Percentiles rank a stretch among this genome's conserved stretches.
phyloP scores from a whole-genome alignment of 35 echinoderm and acorn worm species.

The Heliocidaris erythrogramma region DNA sequence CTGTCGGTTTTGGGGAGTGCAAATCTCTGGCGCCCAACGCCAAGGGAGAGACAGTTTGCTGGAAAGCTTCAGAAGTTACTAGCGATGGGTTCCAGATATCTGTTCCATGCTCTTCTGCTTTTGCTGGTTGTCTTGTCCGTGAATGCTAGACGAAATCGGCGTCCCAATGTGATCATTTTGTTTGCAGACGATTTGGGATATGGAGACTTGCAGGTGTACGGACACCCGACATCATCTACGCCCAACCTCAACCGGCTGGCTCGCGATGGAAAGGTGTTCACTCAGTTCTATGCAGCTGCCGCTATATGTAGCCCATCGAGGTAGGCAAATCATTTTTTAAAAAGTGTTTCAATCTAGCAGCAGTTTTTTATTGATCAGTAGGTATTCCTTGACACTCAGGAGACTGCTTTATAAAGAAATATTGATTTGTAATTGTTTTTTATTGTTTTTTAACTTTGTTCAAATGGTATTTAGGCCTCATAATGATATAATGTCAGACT shows the following conservation, averaged over 20 bases:
- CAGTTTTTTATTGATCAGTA: too few relatives aligned
- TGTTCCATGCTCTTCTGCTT: background rate
- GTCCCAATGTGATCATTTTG: constrained; percentile 84
- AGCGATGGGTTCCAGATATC: background rate
- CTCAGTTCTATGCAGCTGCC: constrained; percentile 84
- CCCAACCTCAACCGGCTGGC: constrained; percentile 69
- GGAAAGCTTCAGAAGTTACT: background rate
- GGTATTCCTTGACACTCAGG: too few relatives aligned
- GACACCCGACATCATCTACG: constrained; percentile 80
- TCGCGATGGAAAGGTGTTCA: constrained; percentile 69
- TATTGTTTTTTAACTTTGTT: too few relatives aligned
- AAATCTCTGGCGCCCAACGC: too few relatives aligned
- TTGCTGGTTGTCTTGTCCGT: background rate
- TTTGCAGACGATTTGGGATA: constrained; percentile 93
- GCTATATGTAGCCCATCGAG: constrained; percentile 89
- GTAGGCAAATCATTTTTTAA: constrained; percentile 37
- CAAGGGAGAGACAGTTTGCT: background rate
- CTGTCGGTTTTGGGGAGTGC: too few relatives aligned
- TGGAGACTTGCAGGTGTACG: constrained; percentile 83
- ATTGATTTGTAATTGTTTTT: too few relatives aligned
- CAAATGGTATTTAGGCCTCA: too few relatives aligned
- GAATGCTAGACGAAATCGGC: background rate
- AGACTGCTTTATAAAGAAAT: too few relatives aligned
- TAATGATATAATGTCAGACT: too few relatives aligned
- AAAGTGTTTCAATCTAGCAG: too few relatives aligned